Percentiles rank a stretch among this genome's conserved stretches.
Conservation (phyloP, 1,140 invertebrate species). For the Idris sp. region DNA sequence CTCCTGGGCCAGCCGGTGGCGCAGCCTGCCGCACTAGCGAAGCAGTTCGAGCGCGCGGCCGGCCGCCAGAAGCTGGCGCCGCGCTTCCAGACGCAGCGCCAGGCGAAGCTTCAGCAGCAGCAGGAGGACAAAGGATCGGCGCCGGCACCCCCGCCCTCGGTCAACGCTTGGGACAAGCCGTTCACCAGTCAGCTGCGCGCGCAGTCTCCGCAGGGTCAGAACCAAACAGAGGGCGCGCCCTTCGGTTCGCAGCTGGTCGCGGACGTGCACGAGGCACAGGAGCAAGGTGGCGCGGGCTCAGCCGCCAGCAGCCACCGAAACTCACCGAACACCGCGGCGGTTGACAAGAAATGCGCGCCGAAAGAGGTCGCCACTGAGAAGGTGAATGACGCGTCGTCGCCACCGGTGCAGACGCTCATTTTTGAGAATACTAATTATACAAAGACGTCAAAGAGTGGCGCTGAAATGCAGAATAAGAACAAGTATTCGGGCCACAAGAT, state of each 20-base stretch:
- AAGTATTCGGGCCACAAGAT: constrained; percentile 79
- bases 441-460: constrained; percentile 76
- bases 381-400: constrained; percentile 83
- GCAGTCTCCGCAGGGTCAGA: too few relatives aligned
- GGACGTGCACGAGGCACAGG: constrained; percentile 66
- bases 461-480: constrained; percentile 76
- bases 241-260: constrained; percentile 40
- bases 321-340: constrained; percentile 65
- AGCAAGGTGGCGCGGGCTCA: constrained; percentile 50
- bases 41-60: constrained; percentile 81
- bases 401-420: constrained; percentile 92
- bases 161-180: constrained; percentile 87
- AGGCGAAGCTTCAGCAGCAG: constrained; percentile 78
- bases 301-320: constrained; percentile 79
- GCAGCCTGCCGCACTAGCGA: constrained; percentile 73
- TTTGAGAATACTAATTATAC: constrained; percentile 94
- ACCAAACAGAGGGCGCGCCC: constrained; percentile 18
- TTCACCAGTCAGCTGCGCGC: constrained; percentile 82
- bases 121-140: constrained; percentile 72
- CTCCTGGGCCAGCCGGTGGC: constrained; percentile 77
- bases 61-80: constrained; percentile 83
- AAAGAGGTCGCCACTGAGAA: constrained; percentile 76
- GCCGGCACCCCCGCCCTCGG: constrained; percentile 82
- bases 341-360: constrained; percentile 72
- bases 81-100: constrained; percentile 87